These are phyloP conservation scores for Novumbra hubbsi DNA, from an alignment of 2,797 vertebrate genomes.

Conservation along the genomic window DNA sequence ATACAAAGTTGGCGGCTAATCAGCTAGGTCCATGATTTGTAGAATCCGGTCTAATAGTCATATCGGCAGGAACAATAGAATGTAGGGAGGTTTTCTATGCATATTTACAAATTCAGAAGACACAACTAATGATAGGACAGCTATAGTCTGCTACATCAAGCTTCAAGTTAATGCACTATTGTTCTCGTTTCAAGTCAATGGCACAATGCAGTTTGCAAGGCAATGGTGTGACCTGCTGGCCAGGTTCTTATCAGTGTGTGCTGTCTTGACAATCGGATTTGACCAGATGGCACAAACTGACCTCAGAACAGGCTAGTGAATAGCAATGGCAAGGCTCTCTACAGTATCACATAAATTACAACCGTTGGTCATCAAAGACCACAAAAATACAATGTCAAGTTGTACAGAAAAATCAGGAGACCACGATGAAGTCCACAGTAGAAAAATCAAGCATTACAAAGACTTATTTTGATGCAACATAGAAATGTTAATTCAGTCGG, in stretches of 20 bases:
- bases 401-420: constrained; percentile 5
- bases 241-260: neutral
- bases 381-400: constrained; percentile 27
- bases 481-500: constrained; percentile 36
- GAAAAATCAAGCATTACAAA: constrained; percentile 31
- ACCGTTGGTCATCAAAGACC: constrained; percentile 30
- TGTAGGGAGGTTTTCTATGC: constrained; percentile 38
- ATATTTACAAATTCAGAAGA: constrained; percentile 23
- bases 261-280: neutral
- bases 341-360: constrained; percentile 11
- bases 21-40: neutral
- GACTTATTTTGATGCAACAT: constrained; percentile 35
- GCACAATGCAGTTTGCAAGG: constrained; percentile 58
- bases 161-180: constrained; percentile 57
- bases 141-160: constrained; percentile 42
- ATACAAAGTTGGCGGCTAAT: constrained; percentile 41
- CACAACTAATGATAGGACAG: constrained; percentile 41
- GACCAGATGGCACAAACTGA: neutral
- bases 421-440: constrained; percentile 50
- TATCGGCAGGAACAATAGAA: constrained; percentile 38
- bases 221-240: constrained; percentile 48
- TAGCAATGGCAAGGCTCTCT: neutral
- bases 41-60: constrained; percentile 13
- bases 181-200: constrained; percentile 47
- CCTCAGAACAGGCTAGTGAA: neutral